Evolutionary conservation across 2,113 vertebrate species (phyloP), one percentile per base, ranked within the genome.

Genomic region (Anoplopoma fimbria): DNA sequence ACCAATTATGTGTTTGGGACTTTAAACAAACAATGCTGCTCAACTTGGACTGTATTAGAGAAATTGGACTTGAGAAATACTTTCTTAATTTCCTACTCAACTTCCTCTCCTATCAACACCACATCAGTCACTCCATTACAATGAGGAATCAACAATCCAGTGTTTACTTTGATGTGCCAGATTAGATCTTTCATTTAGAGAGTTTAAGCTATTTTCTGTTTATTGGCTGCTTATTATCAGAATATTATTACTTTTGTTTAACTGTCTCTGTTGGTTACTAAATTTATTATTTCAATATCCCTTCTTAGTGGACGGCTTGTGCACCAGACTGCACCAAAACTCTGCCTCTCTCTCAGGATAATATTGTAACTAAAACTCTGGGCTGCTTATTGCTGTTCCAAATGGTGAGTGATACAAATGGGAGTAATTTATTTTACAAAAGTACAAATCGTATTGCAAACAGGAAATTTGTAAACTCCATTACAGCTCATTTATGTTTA

Each of bases 21-120:
- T 79, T 87, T 23, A 75, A 84, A 79, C 69, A 87, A 88, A 85
- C 65, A 61, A 7, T 31, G 45, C 45, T 77, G 70, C 51, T 79
- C 55, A 75, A 27, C 47, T 84, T 79, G 42, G 64, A 75, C 75
- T 88, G 71, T 10, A 77, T 89, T 68, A 63, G 31, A 58, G 61
- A 73, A 73, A 79, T 12, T 69, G 33, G 68, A 79, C 51, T 62
- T 7, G 27, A 68, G 67, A 60, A 64, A 60, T 27, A 40, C 21
- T 69, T 61, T 45, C 7, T 69, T 45, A 12, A 69, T 79, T 78
- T 40, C 58, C 60, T 33, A 4, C 3, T 68, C n/a, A 7, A 60
- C 64, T 8, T 77, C n/a, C 23, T 21, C 58, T 65, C 25, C 9
- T 21, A 47, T 21, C 6, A 15, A 51, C 65, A 67, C 62, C 0